phyloP scores from a whole-genome alignment of 2,888 invertebrate species.

The Pyrrhosoma nymphula region DNA sequence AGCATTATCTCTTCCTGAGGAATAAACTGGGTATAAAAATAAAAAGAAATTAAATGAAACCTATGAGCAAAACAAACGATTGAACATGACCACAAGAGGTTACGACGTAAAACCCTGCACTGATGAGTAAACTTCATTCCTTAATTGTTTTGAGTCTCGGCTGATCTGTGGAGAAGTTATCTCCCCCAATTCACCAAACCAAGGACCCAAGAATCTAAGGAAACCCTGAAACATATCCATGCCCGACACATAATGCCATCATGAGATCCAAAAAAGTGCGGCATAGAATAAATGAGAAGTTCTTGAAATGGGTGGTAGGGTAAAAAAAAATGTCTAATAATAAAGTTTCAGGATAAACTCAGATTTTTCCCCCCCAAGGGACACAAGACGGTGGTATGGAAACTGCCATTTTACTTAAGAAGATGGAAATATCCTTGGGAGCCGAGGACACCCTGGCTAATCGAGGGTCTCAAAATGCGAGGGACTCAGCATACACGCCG shows the following conservation, averaged over 20 bases:
- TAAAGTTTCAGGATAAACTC: background rate
- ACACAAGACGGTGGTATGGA: background rate
- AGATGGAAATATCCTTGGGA: background rate
- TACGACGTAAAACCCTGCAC: too few relatives aligned
- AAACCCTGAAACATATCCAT: background rate
- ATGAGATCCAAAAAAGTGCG: background rate
- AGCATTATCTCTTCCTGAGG: too few relatives aligned
- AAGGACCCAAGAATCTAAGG: background rate
- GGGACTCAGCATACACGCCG: background rate
- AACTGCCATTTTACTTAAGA: background rate
- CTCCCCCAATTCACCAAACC: too few relatives aligned
- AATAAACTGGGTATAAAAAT: too few relatives aligned
- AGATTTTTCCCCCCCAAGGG: background rate
- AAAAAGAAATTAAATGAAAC: too few relatives aligned
- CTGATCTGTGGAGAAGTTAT: too few relatives aligned
- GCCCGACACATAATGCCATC: background rate
- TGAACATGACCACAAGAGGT: too few relatives aligned
- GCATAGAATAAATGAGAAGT: background rate
- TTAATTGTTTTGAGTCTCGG: too few relatives aligned
- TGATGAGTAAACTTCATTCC: too few relatives aligned
- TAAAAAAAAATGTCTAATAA: background rate
- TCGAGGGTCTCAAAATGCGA: slow-evolving; percentile 33
- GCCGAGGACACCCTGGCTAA: background rate
- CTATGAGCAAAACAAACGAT: too few relatives aligned
- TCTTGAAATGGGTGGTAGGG: background rate